phyloP scores from a whole-genome alignment of 2,113 vertebrate species.

The Picathartes gymnocephalus region DNA sequence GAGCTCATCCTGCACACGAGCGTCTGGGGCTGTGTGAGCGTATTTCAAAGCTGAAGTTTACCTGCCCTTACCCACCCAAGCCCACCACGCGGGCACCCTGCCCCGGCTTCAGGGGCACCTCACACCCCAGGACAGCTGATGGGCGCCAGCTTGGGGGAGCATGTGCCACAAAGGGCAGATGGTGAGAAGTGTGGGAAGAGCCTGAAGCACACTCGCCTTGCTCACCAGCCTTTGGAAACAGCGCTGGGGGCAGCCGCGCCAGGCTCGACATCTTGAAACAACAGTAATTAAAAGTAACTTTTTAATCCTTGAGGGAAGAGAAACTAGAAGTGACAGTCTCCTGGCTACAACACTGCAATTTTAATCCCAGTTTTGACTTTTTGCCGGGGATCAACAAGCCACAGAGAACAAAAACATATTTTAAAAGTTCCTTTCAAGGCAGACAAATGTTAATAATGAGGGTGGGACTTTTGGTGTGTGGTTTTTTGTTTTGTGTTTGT shows the following conservation, averaged over 20 bases:
- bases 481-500: background rate
- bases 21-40: fast-evolving
- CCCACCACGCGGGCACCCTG: background rate
- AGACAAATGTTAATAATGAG: slow-evolving; percentile 18
- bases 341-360: background rate
- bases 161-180: background rate
- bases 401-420: slow-evolving; percentile 49
- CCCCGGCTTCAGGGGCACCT: fast-evolving
- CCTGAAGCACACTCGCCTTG: background rate
- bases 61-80: background rate
- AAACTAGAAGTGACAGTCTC: slow-evolving; percentile 40
- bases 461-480: background rate
- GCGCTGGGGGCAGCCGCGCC: background rate
- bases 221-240: background rate
- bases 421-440: slow-evolving; percentile 36
- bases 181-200: background rate
- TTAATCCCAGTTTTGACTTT: slow-evolving; percentile 54
- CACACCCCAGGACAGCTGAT: fast-evolving
- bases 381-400: slow-evolving; percentile 6
- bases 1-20: background rate
- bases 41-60: background rate
- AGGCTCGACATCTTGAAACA: slow-evolving; percentile 25
- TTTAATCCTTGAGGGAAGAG: slow-evolving; percentile 19
- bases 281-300: slow-evolving; percentile 43
- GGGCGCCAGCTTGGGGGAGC: fast-evolving